A percentile compares a stretch with the other conserved stretches of the same genome.
phyloP scores from a whole-genome alignment of 2,888 invertebrate species.

The Caenorhabditis panamensis region DNA sequence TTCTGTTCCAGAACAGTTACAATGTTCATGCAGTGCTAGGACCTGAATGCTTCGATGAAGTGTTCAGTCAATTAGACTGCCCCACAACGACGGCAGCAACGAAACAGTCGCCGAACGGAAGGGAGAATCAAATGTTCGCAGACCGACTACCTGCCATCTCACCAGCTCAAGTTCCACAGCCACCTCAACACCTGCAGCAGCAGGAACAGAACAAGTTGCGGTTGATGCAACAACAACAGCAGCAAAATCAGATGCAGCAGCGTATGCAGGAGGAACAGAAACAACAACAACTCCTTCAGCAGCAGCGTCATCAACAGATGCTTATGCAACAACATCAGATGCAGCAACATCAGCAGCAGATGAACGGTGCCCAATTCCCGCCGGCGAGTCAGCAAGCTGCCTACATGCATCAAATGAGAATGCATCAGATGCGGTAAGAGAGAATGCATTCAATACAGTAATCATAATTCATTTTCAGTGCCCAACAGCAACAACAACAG shows the following conservation, averaged over 20 bases:
- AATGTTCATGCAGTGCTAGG: slow-evolving; percentile 11
- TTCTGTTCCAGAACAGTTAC: slow-evolving; percentile 23
- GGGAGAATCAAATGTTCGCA: not conserved
- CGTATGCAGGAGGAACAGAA: slow-evolving; percentile 33
- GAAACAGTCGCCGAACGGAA: slow-evolving; percentile 3
- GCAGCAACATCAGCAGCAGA: slow-evolving; percentile 28
- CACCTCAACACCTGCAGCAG: slow-evolving; percentile 8
- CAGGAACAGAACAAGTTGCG: slow-evolving; percentile 32
- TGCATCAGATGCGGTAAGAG: slow-evolving; percentile 38
- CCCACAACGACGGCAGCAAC: not conserved
- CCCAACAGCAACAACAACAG: slow-evolving; percentile 5
- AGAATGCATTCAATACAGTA: not conserved
- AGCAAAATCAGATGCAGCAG: too few relatives aligned
- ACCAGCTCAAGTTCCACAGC: not conserved
- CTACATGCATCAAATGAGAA: slow-evolving; percentile 43
- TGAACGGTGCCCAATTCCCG: slow-evolving; percentile 31
- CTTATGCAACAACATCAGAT: slow-evolving; percentile 13
- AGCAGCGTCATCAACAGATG: slow-evolving; percentile 26
- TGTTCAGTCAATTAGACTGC: slow-evolving; percentile 13
- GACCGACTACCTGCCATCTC: slow-evolving; percentile 19
- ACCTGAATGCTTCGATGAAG: slow-evolving; percentile 16
- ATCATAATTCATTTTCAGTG: too few relatives aligned
- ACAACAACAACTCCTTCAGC: slow-evolving; percentile 26
- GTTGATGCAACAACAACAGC: slow-evolving; percentile 23
- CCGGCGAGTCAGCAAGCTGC: slow-evolving; percentile 31